phyloP scores from a whole-genome alignment of 2,888 invertebrate species.

The Ecliptopera silaceata region DNA sequence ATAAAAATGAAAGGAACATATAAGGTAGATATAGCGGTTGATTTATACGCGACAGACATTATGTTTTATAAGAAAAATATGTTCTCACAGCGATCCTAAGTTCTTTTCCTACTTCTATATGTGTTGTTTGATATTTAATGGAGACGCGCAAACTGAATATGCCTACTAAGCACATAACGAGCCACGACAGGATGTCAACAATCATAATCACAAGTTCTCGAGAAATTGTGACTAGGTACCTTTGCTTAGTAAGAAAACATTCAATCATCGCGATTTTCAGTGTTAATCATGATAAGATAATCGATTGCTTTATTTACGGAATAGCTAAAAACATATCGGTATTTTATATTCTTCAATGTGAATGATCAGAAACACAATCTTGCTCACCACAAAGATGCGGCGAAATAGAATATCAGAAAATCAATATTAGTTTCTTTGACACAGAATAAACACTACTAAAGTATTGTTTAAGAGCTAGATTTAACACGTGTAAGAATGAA shows the following conservation, averaged over 20 bases:
- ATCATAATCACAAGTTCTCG: conserved; percentile 13
- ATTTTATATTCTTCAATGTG: neutral
- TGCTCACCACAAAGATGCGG: too few species aligned
- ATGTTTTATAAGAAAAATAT: conserved; percentile 18
- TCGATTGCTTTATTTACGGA: conserved; percentile 9
- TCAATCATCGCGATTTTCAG: conserved; percentile 1
- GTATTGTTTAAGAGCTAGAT: too few species aligned
- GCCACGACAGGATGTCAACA: conserved; percentile 2
- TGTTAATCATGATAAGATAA: conserved; percentile 16
- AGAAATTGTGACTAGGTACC: conserved; percentile 6
- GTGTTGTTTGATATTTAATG: neutral
- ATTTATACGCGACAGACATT: conserved; percentile 32
- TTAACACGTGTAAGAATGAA: too few species aligned
- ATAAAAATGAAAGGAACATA: conserved; percentile 29
- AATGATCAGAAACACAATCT: too few species aligned
- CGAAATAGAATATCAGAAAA: too few species aligned
- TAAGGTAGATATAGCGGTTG: conserved; percentile 38
- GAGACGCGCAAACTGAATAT: neutral
- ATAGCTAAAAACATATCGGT: neutral
- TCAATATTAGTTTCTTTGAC: too few species aligned
- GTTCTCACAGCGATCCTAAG: neutral
- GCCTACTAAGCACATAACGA: neutral
- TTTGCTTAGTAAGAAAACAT: neutral
- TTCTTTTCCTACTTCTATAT: neutral
- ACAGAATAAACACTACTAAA: too few species aligned